Conservation (phyloP, 2,888 invertebrate genomes). For the Hydroisotoma schaefferi region DNA sequence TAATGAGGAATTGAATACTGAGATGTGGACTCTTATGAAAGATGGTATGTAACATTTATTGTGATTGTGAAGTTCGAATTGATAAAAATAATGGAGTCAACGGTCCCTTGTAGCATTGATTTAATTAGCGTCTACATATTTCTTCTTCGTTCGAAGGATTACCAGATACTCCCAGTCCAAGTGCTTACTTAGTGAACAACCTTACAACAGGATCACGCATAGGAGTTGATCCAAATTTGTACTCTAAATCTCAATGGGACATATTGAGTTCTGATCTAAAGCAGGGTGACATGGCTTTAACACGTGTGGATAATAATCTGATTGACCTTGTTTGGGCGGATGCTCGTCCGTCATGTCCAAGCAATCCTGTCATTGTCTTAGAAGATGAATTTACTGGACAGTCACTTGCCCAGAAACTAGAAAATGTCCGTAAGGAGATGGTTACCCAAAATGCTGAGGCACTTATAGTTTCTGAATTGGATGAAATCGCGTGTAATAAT, state of each 20-base stretch:
- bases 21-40: slow-evolving; percentile 84
- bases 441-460: slow-evolving; percentile 62
- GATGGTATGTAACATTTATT: slow-evolving; percentile 56
- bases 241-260: slow-evolving; percentile 64
- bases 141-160: slow-evolving; percentile 54
- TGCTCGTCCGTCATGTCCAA: slow-evolving; percentile 59
- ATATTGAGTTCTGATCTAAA: slow-evolving; percentile 60
- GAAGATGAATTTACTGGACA: slow-evolving; percentile 61
- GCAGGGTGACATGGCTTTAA: slow-evolving; percentile 62
- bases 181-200: slow-evolving; percentile 67
- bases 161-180: slow-evolving; percentile 62
- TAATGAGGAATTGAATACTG: slow-evolving; percentile 23
- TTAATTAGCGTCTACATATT: neutral
- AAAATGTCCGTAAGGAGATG: slow-evolving; percentile 64
- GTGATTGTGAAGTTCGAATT: neutral
- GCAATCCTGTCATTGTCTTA: slow-evolving; percentile 59
- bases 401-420: slow-evolving; percentile 63
- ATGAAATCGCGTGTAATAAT: slow-evolving; percentile 74
- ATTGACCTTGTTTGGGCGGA: slow-evolving; percentile 66
- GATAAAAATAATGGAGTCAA: neutral
- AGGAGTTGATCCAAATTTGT: slow-evolving; percentile 73
- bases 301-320: slow-evolving; percentile 66
- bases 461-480: slow-evolving; percentile 71
- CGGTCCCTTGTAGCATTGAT: neutral
- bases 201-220: slow-evolving; percentile 64